These are phyloP conservation scores for Tachina grossa DNA, from an alignment of 2,888 invertebrate genomes.

Conservation along the genomic window DNA sequence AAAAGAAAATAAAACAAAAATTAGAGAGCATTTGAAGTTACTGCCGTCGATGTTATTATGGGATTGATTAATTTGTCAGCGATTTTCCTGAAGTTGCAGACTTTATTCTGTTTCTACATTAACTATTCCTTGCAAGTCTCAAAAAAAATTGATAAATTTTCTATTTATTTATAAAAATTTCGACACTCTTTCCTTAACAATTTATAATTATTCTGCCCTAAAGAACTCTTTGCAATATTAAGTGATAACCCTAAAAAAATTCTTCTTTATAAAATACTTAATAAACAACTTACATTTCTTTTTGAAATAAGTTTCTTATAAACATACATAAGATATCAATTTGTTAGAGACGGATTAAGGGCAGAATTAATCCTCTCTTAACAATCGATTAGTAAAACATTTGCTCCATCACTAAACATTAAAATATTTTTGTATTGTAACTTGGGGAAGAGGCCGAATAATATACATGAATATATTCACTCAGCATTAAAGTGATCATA, in stretches of 20 bases:
- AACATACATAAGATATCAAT: neutral
- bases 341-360: neutral
- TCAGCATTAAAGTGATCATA: neutral
- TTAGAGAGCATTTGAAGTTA: too few relatives aligned
- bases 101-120: too few relatives aligned
- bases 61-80: too few relatives aligned
- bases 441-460: neutral
- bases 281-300: neutral
- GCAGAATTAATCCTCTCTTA: constrained; percentile 37
- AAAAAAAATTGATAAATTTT: too few relatives aligned
- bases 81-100: too few relatives aligned
- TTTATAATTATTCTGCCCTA: too few relatives aligned
- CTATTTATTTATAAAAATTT: neutral
- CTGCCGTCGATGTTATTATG: too few relatives aligned
- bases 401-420: constrained; percentile 46
- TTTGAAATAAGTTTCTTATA: neutral
- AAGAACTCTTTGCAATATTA: neutral
- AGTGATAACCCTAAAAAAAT: constrained; percentile 27
- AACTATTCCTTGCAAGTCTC: too few relatives aligned
- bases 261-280: neutral
- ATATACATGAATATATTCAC: neutral
- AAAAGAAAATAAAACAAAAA: too few relatives aligned
- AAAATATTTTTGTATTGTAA: constrained; percentile 26
- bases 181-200: constrained; percentile 1
- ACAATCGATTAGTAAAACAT: constrained; percentile 66